These are phyloP conservation scores for Scytalopus superciliaris DNA, from an alignment of 2,113 vertebrate genomes.

Conservation along the genomic window DNA sequence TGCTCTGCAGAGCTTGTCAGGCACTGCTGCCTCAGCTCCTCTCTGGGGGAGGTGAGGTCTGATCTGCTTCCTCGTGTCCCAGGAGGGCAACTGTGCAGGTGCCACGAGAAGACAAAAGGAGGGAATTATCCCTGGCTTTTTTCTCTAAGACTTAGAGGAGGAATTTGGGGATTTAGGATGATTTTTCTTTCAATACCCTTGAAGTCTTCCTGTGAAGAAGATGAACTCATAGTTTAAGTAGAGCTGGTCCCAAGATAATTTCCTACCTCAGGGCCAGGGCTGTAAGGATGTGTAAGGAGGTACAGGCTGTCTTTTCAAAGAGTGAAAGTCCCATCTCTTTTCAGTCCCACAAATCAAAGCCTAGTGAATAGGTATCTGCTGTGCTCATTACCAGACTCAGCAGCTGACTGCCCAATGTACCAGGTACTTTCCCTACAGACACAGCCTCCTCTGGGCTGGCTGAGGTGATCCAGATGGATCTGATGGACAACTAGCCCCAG, in stretches of 20 bases:
- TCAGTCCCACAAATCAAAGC: background rate
- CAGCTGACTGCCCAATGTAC: background rate
- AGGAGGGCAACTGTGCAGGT: background rate
- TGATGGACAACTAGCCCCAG: background rate
- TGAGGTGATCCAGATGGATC: no score
- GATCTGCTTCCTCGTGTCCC: background rate
- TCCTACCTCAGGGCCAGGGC: background rate
- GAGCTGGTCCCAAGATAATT: background rate
- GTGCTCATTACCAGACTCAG: background rate
- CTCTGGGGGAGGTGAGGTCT: background rate
- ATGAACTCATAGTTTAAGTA: background rate
- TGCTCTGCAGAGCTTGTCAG: background rate
- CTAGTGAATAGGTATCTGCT: background rate
- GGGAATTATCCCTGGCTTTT: background rate
- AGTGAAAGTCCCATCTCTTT: background rate
- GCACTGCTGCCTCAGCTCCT: background rate
- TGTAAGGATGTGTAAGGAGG: background rate
- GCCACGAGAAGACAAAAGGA: background rate
- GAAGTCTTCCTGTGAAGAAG: background rate
- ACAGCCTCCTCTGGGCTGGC: background rate
- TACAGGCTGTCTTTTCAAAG: background rate
- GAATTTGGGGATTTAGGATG: background rate
- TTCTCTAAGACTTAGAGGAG: background rate
- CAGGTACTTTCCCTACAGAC: background rate
- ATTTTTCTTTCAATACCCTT: background rate